Evolutionary conservation across 2,797 vertebrate genomes (phyloP).

Genomic region (Micromesistius poutassou): DNA sequence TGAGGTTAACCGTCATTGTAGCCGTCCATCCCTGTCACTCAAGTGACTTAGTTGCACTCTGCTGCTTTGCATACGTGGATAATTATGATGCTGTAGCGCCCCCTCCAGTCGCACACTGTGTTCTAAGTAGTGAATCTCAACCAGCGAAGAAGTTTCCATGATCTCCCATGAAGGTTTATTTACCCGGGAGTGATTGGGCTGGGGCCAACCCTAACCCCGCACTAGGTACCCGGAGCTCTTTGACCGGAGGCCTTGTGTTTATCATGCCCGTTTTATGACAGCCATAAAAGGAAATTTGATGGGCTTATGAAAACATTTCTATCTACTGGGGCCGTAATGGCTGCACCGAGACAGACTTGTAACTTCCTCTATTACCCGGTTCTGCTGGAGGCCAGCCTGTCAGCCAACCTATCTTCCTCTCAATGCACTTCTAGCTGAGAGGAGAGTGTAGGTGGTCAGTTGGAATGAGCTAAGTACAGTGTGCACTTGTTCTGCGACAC

Average conservation of each 20-base stretch:
- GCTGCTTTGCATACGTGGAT: slow-evolving; percentile 3
- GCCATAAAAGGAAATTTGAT: slow-evolving; percentile 70
- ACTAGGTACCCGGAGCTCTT: slow-evolving; percentile 43
- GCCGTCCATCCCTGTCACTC: slow-evolving; percentile 6
- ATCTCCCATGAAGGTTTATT: slow-evolving; percentile 40
- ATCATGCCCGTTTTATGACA: slow-evolving; percentile 66
- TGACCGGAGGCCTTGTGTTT: slow-evolving; percentile 63
- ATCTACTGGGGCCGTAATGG: slow-evolving; percentile 45
- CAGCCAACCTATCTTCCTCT: slow-evolving; percentile 34
- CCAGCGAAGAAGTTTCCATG: slow-evolving; percentile 30
- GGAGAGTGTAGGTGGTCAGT: no score
- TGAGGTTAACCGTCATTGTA: slow-evolving; percentile 6
- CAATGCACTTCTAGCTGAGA: no score
- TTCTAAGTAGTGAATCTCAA: slow-evolving; percentile 3
- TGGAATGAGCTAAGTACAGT: no score
- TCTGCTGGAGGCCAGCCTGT: slow-evolving; percentile 42
- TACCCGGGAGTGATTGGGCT: slow-evolving; percentile 36
- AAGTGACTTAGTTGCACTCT: slow-evolving; percentile 10
- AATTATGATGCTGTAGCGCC: slow-evolving; percentile 19
- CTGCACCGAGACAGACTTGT: slow-evolving; percentile 56
- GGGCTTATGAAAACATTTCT: slow-evolving; percentile 74
- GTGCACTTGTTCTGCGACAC: no score
- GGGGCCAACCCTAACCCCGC: slow-evolving; percentile 27
- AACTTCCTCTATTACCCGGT: slow-evolving; percentile 43
- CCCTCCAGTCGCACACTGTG: slow-evolving; percentile 27